Conservation (phyloP, 2,797 vertebrate genomes). For the Nyctibius grandis region DNA sequence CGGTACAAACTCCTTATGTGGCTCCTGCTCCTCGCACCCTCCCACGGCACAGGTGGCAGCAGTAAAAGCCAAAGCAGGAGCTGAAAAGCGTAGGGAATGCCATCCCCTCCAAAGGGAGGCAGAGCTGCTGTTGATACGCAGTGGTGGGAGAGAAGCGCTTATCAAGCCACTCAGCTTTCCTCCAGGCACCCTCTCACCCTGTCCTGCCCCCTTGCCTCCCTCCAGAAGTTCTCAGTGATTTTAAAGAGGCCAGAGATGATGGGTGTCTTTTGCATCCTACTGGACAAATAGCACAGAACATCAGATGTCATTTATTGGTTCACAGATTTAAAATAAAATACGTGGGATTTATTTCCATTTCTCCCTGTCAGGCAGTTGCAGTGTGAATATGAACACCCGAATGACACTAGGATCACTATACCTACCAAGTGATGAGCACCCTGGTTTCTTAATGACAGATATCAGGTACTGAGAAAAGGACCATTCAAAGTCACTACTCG, state of each 20-base stretch:
- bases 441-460: neutral
- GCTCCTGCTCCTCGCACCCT: neutral
- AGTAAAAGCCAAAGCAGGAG: neutral
- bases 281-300: neutral
- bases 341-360: neutral
- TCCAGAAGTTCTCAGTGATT: neutral
- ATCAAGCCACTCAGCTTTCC: neutral
- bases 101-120: neutral
- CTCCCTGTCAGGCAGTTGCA: neutral
- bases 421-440: neutral
- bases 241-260: neutral
- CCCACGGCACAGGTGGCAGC: fast-evolving
- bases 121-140: fast-evolving
- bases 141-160: neutral
- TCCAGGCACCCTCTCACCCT: neutral
- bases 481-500: neutral
- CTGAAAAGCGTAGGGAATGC: neutral
- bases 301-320: neutral
- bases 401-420: too few relatives aligned
- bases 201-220: neutral
- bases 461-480: neutral
- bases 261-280: neutral
- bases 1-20: fast-evolving
- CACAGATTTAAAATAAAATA: neutral
- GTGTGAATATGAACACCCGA: fast-evolving